Percentiles rank a stretch among this genome's conserved stretches.
Conservation (phyloP, 2,797 vertebrate species). For the Diglossa cyanea region DNA sequence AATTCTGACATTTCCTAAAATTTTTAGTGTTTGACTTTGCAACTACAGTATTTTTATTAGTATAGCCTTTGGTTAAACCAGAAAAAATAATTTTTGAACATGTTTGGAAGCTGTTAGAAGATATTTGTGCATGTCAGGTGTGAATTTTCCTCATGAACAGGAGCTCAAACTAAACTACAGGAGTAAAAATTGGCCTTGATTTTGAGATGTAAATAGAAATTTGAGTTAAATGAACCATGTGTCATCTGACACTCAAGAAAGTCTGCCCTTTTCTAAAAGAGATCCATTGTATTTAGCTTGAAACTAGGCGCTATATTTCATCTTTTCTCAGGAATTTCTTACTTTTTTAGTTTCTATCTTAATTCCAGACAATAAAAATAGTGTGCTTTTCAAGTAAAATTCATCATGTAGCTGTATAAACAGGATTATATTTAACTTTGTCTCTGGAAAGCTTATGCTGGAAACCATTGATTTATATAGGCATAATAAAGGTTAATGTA, state of each 20-base stretch:
- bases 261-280: not conserved
- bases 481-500: slow-evolving; percentile 23
- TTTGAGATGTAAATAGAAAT: not conserved
- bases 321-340: not conserved
- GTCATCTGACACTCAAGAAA: not conserved
- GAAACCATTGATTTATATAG: not conserved
- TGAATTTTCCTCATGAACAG: not conserved
- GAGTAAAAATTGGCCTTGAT: not conserved
- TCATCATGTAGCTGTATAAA: not conserved
- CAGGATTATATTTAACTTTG: not conserved
- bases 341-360: not conserved
- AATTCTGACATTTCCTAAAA: not conserved
- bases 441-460: not conserved
- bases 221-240: not conserved
- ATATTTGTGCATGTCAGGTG: not conserved
- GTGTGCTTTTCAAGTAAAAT: not conserved
- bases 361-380: not conserved
- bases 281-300: not conserved
- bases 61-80: not conserved
- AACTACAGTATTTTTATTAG: not conserved
- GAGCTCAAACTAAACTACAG: not conserved
- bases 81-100: not conserved
- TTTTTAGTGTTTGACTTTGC: not conserved
- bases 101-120: not conserved
- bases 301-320: not conserved